Conservation (phyloP, 2,113 vertebrate genomes). For the Halichoerus grypus region DNA sequence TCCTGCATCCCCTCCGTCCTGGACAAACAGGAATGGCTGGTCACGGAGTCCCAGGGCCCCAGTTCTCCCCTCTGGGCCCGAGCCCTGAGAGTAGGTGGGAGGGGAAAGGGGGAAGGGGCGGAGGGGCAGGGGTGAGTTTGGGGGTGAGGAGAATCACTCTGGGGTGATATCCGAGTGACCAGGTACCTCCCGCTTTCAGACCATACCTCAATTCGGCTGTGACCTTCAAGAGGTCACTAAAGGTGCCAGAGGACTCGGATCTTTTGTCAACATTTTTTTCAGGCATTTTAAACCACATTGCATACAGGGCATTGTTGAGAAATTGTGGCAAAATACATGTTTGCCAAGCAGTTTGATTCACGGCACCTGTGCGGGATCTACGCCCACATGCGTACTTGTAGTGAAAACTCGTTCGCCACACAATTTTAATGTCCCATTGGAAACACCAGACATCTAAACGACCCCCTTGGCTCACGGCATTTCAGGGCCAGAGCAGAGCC, state of each 20-base stretch:
- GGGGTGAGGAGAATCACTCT: neutral
- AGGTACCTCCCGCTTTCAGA: accelerated
- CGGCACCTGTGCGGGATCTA: accelerated
- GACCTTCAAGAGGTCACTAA: neutral
- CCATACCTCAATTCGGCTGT: neutral
- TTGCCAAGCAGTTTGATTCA: too few species aligned
- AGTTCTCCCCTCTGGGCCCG: neutral
- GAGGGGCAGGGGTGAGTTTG: too few species aligned
- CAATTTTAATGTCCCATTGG: accelerated
- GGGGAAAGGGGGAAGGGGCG: neutral
- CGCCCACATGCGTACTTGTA: accelerated
- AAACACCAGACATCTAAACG: neutral
- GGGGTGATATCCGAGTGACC: too few species aligned
- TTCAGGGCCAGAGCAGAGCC: accelerated
- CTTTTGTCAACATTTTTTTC: too few species aligned
- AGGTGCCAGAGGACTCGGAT: too few species aligned
- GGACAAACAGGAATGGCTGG: neutral
- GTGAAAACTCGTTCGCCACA: accelerated
- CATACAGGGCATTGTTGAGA: neutral
- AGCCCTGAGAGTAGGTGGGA: neutral
- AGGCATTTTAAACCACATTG: neutral
- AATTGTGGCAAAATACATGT: neutral
- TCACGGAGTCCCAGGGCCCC: neutral
- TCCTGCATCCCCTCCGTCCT: accelerated
- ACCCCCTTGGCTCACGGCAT: neutral